Conservation (phyloP, 1,140 invertebrate species). For the Eriosoma lanigerum region DNA sequence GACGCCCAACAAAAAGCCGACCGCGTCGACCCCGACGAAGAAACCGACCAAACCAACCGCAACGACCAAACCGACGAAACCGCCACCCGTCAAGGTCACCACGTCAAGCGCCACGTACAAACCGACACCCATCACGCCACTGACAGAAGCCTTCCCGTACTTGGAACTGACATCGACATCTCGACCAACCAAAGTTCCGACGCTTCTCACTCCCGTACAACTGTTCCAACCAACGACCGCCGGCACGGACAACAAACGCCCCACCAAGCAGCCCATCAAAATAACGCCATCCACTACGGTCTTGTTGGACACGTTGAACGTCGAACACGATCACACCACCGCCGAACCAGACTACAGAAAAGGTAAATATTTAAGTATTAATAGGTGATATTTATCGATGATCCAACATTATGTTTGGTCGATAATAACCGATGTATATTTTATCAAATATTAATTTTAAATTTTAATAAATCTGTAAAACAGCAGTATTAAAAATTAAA, state of each 20-base stretch:
- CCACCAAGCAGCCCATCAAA: constrained; percentile 56
- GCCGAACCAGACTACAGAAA: constrained; percentile 66
- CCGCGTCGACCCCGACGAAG: constrained; percentile 51
- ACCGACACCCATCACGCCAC: constrained; percentile 49
- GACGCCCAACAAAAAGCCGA: constrained; percentile 55
- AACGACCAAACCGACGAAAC: constrained; percentile 41
- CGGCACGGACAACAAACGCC: constrained; percentile 51
- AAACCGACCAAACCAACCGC: constrained; percentile 46
- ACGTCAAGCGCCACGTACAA: constrained; percentile 17
- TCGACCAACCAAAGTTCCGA: constrained; percentile 52
- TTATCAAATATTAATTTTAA: too few relatives aligned
- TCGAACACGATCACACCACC: constrained; percentile 40
- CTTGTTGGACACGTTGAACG: constrained; percentile 21
- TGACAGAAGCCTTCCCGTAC: constrained; percentile 49
- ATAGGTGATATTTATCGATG: too few relatives aligned
- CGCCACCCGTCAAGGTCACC: background rate
- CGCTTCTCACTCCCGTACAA: constrained; percentile 30
- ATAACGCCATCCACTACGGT: constrained; percentile 55
- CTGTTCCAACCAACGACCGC: constrained; percentile 49
- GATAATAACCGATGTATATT: too few relatives aligned
- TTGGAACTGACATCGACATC: constrained; percentile 44
- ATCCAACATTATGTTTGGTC: too few relatives aligned
- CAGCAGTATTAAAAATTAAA: too few relatives aligned
- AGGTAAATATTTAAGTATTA: constrained; percentile 59
- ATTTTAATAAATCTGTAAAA: too few relatives aligned